A percentile compares a stretch with the other conserved stretches of the same genome.
Conservation (phyloP, 2,888 invertebrate species). For the Atethmia centrago region DNA sequence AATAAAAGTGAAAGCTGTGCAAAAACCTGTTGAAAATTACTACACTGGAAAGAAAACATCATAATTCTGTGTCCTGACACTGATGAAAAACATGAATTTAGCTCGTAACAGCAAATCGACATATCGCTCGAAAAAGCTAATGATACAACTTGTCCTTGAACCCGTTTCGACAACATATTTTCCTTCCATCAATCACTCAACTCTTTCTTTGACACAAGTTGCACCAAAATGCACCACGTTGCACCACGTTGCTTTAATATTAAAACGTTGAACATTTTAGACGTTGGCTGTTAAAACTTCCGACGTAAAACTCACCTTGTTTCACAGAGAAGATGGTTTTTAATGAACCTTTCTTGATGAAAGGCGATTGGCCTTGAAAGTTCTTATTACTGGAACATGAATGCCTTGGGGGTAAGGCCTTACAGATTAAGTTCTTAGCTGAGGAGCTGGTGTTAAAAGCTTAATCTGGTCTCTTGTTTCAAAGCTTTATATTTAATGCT, state of each 20-base stretch:
- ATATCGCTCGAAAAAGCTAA: not conserved
- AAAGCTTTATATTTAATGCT: constrained; percentile 32
- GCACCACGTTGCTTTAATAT: constrained; percentile 8
- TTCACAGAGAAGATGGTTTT: constrained; percentile 30
- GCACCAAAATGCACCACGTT: too few relatives aligned
- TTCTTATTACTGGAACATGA: constrained; percentile 29
- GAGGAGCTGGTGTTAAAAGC: constrained; percentile 30
- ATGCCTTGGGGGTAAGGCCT: constrained; percentile 20
- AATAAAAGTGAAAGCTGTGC: constrained; percentile 21
- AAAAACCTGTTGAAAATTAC: constrained; percentile 25
- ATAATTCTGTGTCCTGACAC: not conserved
- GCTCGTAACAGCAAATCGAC: not conserved
- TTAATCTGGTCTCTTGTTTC: constrained; percentile 39
- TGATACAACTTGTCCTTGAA: not conserved
- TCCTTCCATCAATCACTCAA: constrained; percentile 11
- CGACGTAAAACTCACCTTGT: constrained; percentile 16
- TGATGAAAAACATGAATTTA: not conserved
- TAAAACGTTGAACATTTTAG: constrained; percentile 21
- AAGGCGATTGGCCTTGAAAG: constrained; percentile 38
- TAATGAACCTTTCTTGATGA: constrained; percentile 30
- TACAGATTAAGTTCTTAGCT: constrained; percentile 45
- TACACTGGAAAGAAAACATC: not conserved
- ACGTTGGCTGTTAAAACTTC: constrained; percentile 31
- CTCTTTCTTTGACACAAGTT: not conserved
- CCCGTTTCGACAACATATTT: not conserved